These are phyloP conservation scores for Megalopta genalis DNA, from an alignment of 1,140 invertebrate genomes.

Conservation along the genomic window DNA sequence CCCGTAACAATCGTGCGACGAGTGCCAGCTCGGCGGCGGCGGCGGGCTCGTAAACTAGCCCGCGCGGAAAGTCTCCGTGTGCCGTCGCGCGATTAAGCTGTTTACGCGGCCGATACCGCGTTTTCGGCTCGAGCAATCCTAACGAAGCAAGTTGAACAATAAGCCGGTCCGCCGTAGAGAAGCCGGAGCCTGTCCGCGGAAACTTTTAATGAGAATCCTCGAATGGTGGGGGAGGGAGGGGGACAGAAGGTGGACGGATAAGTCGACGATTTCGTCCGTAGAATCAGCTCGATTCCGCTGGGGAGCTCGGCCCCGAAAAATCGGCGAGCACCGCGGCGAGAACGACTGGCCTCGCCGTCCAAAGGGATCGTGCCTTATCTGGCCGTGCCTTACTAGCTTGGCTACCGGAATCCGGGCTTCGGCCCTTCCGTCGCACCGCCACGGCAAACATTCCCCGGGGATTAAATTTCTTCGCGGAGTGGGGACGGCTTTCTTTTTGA, in stretches of 20 bases:
- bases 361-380: conserved; percentile 17
- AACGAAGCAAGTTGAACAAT: conserved; percentile 58
- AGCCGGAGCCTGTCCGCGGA: conserved; percentile 2
- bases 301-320: neutral
- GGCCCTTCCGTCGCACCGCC: neutral
- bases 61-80: conserved; percentile 17
- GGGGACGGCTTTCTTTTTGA: neutral
- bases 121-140: conserved; percentile 40
- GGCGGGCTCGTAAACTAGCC: neutral
- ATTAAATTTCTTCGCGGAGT: neutral
- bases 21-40: neutral
- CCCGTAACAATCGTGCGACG: neutral
- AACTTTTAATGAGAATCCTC: conserved; percentile 55
- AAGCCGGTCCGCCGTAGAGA: conserved; percentile 21
- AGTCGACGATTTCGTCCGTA: neutral
- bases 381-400: neutral
- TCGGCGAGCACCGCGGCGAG: neutral
- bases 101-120: conserved; percentile 46
- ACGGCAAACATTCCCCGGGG: neutral
- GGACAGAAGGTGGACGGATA: neutral
- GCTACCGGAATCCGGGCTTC: neutral
- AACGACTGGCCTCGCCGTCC: too few species aligned
- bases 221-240: too few species aligned
- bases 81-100: conserved; percentile 48
- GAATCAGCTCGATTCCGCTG: conserved; percentile 11